Conservation (phyloP, 2,797 vertebrate species). For the Buceros bicornis region DNA sequence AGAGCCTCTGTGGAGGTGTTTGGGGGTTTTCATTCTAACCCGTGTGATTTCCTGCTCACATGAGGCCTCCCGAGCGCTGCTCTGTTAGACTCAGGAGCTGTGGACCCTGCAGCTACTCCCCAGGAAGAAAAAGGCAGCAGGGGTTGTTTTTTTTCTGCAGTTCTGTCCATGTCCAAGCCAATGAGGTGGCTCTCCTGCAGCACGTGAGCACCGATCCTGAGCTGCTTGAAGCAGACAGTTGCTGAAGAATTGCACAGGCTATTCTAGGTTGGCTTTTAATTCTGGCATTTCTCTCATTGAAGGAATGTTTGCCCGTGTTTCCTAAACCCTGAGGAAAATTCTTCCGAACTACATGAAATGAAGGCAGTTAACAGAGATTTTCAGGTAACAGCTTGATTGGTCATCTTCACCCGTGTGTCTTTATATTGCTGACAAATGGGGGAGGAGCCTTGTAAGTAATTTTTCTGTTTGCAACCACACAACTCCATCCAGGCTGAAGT, state of each 20-base stretch:
- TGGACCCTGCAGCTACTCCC: not conserved
- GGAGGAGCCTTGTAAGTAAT: not conserved
- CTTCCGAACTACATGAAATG: constrained; percentile 84
- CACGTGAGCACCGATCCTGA: not conserved
- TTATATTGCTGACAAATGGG: not conserved
- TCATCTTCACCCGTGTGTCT: not conserved
- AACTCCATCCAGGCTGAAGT: constrained; percentile 27
- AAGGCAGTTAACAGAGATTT: constrained; percentile 88
- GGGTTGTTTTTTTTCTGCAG: not conserved
- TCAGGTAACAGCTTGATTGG: constrained; percentile 82
- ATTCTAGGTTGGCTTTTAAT: not conserved
- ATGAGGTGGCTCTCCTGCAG: not conserved
- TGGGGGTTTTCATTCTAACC: not conserved
- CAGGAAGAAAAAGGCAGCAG: not conserved
- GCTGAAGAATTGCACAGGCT: not conserved
- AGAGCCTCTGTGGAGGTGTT: not conserved
- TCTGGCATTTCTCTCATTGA: constrained; percentile 17
- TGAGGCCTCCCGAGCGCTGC: not conserved
- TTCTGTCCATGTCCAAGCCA: not conserved
- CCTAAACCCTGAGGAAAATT: constrained; percentile 79
- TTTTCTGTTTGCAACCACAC: not conserved
- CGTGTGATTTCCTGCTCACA: not conserved
- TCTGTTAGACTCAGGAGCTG: not conserved
- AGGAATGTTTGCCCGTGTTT: constrained; percentile 89
- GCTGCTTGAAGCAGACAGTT: not conserved